These are phyloP conservation scores for Drosophila mulleri DNA, from an alignment of 2,888 invertebrate genomes.

Conservation along the genomic window DNA sequence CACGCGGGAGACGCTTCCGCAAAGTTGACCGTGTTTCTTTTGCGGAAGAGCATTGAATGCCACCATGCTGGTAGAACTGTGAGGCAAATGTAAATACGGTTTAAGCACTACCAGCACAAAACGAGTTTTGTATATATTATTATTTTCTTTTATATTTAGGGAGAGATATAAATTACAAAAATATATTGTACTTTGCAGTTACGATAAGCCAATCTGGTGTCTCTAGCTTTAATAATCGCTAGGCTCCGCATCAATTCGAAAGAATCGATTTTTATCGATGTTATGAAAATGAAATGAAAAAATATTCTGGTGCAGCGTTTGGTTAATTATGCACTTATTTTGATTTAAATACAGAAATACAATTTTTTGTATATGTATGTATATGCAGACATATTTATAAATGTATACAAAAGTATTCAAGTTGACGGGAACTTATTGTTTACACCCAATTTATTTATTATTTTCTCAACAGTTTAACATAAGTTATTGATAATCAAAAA, in stretches of 20 bases:
- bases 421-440: not conserved
- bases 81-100: not conserved
- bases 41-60: not conserved
- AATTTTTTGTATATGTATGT: not conserved
- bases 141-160: no score
- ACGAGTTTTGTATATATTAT: not conserved
- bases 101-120: not conserved
- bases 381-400: not conserved
- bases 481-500: not conserved
- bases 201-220: not conserved
- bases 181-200: no score
- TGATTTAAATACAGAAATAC: not conserved
- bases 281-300: not conserved
- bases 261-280: slow-evolving; percentile 1
- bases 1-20: not conserved
- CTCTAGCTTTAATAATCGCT: not conserved
- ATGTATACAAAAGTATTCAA: not conserved
- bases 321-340: not conserved
- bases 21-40: not conserved
- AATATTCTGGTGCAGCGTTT: not conserved
- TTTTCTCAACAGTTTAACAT: not conserved
- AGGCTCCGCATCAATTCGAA: not conserved
- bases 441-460: not conserved
- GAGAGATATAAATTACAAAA: no score
- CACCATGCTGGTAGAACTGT: slow-evolving; percentile 1